Base-by-base conservation (phyloP, 2,113 vertebrate species). In the Grallaria varia region DNA sequence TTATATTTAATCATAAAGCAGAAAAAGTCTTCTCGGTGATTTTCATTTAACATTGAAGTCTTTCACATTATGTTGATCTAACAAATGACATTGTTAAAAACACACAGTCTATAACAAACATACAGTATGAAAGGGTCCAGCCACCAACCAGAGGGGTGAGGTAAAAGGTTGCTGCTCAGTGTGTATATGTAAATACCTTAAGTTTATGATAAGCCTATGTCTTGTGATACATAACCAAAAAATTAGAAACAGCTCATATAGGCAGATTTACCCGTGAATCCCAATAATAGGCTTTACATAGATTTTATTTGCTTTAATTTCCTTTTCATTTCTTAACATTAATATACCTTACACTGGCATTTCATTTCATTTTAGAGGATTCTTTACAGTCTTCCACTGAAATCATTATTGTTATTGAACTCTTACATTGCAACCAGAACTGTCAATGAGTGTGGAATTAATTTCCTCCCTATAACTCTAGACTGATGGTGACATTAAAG, bases 271-370 rank as follows among this genome's bases (percentile, higher is more conserved):
- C 19, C 27, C 52, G 21, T 67, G 35, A 93, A 77, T 63, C 21
- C 44, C 42, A 45, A 21, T 76, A 52, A 69, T 50, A 79, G 21
- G 3, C 33, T 91, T 81, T 64, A 44, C 14, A 16, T 59, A 16
- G 11, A 71, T 85, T 83, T 84, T 72, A 89, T 89, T 85, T 81
- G 5, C 33, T 93, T 95, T 93, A 37, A 83, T 96, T 92, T 94
- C 76, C 84, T 86, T 88, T 90, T 59, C 8, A 30, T 49, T 87
- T 84, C 93, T 76, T 44, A 62, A 42, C 19, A 44, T n/a, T 72
- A 75, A 58, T 56, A 72, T 37, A 87, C 27, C 31, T 78, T 78
- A 49, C 19, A 24, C 4, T 66, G 47, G 7, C 17, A 81, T 84
- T 92, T 75, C 4, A 56, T 89, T 90, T 89, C 13, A 59, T 83